Conservation (phyloP, 1,140 invertebrate genomes). For the Drosophila paulistorum region DNA sequence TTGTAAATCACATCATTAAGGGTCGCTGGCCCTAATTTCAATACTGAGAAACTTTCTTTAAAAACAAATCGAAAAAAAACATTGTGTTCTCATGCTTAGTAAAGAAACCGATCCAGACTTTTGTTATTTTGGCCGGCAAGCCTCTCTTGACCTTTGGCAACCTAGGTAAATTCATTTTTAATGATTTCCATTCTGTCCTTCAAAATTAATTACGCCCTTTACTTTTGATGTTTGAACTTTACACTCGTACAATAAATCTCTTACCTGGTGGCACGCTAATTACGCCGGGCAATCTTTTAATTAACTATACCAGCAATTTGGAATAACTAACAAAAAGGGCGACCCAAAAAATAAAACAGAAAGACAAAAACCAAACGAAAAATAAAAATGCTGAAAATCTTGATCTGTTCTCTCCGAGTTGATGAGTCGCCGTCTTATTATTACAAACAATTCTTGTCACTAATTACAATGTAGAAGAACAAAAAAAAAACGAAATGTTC, state of each 20-base stretch:
- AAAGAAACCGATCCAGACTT: no score
- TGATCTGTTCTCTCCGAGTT: conserved; percentile 4
- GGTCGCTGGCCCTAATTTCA: no score
- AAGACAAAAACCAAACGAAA: background rate
- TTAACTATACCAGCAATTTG: conserved; percentile 28
- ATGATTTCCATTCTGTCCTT: conserved; percentile 19
- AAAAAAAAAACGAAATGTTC: conserved; percentile 12
- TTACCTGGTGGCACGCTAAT: conserved; percentile 21
- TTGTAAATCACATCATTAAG: no score
- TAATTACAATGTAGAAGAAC: conserved; percentile 30
- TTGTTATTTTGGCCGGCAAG: background rate
- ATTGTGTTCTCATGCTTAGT: no score
- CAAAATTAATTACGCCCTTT: conserved; percentile 24
- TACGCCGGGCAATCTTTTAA: conserved; percentile 26
- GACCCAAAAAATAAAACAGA: conserved; percentile 8
- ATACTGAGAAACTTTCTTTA: no score
- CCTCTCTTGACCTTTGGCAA: conserved; percentile 12
- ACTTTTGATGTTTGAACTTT: conserved; percentile 23
- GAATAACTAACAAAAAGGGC: conserved; percentile 13
- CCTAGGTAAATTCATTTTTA: conserved; percentile 14
- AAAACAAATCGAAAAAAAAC: no score
- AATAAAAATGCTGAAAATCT: background rate
- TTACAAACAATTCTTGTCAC: conserved; percentile 29
- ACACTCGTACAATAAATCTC: conserved; percentile 19
- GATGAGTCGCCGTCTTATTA: conserved; percentile 6